Conservation (phyloP, 2,113 vertebrate species). For the Salvelinus namaycush region DNA sequence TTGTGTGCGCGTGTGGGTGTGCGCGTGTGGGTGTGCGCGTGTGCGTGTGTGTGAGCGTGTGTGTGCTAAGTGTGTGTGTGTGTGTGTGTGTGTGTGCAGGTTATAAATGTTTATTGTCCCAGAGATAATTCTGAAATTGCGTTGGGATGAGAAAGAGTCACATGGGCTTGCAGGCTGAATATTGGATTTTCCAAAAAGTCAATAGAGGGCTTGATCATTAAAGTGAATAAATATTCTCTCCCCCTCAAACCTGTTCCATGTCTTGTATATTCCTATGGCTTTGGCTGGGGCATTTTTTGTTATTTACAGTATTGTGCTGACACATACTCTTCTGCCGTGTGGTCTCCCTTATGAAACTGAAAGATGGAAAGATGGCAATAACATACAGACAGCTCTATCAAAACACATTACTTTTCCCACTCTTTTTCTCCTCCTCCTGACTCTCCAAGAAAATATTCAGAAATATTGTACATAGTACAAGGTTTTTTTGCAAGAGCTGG, state of each 20-base stretch:
- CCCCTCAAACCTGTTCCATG: conserved; percentile 45
- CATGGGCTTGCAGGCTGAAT: conserved; percentile 69
- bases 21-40: not conserved
- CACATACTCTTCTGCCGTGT: conserved; percentile 53
- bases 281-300: conserved; percentile 66
- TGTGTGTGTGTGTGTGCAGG: conserved; percentile 18
- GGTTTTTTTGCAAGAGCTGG: conserved; percentile 30
- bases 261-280: conserved; percentile 58
- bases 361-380: conserved; percentile 63
- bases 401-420: conserved; percentile 62
- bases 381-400: conserved; percentile 69
- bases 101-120: conserved; percentile 73
- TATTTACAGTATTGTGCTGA: conserved; percentile 73
- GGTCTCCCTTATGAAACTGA: conserved; percentile 61
- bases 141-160: conserved; percentile 61
- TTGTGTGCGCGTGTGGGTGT: not conserved
- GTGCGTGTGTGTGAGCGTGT: not conserved
- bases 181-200: conserved; percentile 80
- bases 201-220: conserved; percentile 78
- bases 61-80: too few relatives aligned
- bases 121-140: conserved; percentile 67
- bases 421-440: conserved; percentile 28
- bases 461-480: conserved; percentile 24
- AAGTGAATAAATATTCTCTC: conserved; percentile 79
- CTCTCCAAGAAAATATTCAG: conserved; percentile 40